These are phyloP conservation scores for Distichodus sexfasciatus DNA, from an alignment of 2,797 vertebrate species.

Conservation along the genomic window DNA sequence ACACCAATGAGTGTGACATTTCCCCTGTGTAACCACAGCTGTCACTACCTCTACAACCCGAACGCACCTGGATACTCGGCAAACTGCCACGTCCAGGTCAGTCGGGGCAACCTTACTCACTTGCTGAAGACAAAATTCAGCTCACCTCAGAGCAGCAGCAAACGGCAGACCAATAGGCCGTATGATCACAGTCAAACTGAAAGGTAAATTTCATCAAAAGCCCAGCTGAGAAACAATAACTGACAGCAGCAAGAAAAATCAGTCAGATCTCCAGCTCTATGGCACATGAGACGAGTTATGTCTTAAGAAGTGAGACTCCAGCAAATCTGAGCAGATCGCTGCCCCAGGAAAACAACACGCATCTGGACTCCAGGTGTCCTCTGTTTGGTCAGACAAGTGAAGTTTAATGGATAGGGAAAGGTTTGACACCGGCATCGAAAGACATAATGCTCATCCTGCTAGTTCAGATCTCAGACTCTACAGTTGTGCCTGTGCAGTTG, in stretches of 20 bases:
- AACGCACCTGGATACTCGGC: background rate
- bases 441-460: background rate
- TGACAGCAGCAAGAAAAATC: no score
- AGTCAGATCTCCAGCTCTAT: no score
- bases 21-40: conserved; percentile 3
- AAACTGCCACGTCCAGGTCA: background rate
- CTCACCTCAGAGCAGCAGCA: no score
- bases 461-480: background rate
- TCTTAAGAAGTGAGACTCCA: no score
- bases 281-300: no score
- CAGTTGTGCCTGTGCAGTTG: background rate
- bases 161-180: no score
- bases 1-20: conserved; percentile 11
- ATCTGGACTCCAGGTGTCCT: conserved; percentile 6
- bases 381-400: background rate
- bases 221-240: no score
- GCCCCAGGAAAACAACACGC: background rate
- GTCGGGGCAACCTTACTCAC: background rate
- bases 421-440: background rate
- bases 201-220: no score
- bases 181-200: no score
- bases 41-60: background rate
- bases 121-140: no score
- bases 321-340: background rate
- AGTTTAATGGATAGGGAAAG: background rate